phyloP scores from a whole-genome alignment of 2,888 invertebrate genomes.

The Drosophila acutilabella region DNA sequence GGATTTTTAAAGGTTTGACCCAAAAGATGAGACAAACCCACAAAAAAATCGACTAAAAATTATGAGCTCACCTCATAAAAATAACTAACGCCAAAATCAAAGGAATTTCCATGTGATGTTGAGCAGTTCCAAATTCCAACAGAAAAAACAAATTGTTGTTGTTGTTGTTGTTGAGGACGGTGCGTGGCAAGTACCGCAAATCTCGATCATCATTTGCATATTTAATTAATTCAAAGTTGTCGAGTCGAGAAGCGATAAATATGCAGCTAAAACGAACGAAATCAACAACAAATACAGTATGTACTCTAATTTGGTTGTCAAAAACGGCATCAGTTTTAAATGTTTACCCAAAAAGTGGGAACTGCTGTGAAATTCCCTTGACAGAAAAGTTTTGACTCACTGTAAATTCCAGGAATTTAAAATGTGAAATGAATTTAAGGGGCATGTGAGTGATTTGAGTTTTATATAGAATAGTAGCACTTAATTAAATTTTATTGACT shows the following conservation, averaged over 20 bases:
- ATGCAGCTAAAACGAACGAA: slow-evolving; percentile 41
- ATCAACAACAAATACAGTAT: slow-evolving; percentile 40
- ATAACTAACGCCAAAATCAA: slow-evolving; percentile 56
- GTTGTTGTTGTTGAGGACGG: slow-evolving; percentile 31
- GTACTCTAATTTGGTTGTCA: slow-evolving; percentile 80
- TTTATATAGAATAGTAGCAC: too few species aligned
- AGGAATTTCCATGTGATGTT: slow-evolving; percentile 68
- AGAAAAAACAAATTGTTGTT: slow-evolving; percentile 4
- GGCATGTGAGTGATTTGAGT: too few species aligned
- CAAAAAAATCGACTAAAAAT: slow-evolving; percentile 54
- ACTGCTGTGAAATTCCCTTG: slow-evolving; percentile 6
- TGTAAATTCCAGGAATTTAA: not conserved
- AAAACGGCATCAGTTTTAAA: slow-evolving; percentile 65
- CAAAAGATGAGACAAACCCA: slow-evolving; percentile 41
- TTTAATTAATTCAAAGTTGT: slow-evolving; percentile 71
- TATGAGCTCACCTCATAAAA: slow-evolving; percentile 79
- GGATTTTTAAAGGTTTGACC: slow-evolving; percentile 52
- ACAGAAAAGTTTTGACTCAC: not conserved
- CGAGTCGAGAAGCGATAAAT: slow-evolving; percentile 49
- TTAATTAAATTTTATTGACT: too few species aligned
- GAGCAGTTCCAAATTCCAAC: slow-evolving; percentile 60
- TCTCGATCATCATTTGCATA: slow-evolving; percentile 68
- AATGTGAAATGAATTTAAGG: not conserved
- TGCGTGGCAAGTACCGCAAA: slow-evolving; percentile 79
- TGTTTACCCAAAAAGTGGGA: slow-evolving; percentile 21